Base-by-base conservation (phyloP, 2,113 vertebrate species). In the Catharus minimus region DNA sequence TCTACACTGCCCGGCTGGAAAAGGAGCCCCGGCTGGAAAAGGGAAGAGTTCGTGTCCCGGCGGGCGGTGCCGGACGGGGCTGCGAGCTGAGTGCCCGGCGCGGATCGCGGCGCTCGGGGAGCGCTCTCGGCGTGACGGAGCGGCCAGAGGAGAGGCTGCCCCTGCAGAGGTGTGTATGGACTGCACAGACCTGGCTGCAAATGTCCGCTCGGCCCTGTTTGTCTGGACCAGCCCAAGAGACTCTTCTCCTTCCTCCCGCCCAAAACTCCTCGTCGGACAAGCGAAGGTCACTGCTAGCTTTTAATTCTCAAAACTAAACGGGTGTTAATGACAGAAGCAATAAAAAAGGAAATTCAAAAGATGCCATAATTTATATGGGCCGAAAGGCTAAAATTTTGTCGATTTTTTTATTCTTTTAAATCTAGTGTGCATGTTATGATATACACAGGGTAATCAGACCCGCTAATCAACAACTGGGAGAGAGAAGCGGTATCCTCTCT, bases 261-360 rank as follows among this genome's bases (percentile, higher is more conserved):
- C 28, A 27, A 47, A 64, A 11, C 18, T 79, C 65, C 47, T 50
- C 43, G 27, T 80, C 68, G 74, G 60, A 94, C 72, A 69, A 89
- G n/a, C 5, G 30, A 78, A 85, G 32, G 61, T 79, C 69, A 49
- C 60, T 30, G 71, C 65, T 77, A 74, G 71, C n/a, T 92, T 92
- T 89, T 93, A 90, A 93, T 82, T 92, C 90, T 30, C 86, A 86
- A 94, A 86, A 92, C 73, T 91, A 90, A 90, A 95, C 73, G 73
- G 78, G 84, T 91, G 79, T 96, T 95, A 96, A 92, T 95, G 87
- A 95, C 96, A 97, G 86, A 95, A 96, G 96, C 91, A 95, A 95
- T 96, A 97, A 97, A 91, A 87, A 86, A 95, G 91, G 72, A 64
- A 89, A 96, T 97, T 94, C 93, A 94, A 94, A 95, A 91, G 69